Evolutionary conservation across 2,797 vertebrate species (phyloP), one percentile per base, ranked within the genome.

Genomic region (Agapornis canus): DNA sequence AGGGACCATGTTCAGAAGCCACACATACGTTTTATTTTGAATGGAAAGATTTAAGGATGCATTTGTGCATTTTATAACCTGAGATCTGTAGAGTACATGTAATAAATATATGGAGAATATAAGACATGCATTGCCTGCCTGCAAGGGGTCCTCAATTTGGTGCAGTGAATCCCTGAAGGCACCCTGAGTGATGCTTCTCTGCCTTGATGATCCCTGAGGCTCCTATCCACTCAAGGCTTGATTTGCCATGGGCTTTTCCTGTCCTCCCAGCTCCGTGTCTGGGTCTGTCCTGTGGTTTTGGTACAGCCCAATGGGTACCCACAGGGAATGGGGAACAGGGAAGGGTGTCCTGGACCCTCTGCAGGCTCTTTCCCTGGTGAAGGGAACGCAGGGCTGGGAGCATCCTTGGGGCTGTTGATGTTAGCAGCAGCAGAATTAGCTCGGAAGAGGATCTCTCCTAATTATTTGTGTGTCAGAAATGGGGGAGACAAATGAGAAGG

Each of bases 71-170:
- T 37, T 49, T 65, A 23, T 52, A 61, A 49, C 9, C 51, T n/a
- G 51, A 70, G 35, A 27, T 66, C 39, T 77, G 47, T 31, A 63
- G 43, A 47, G 18, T 25, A 25, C 6, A 13, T 71, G 1, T n/a
- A 8, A 60, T 39, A 86, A 64, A 64, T n/a, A 21, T 8, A 32
- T 6, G 37, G n/a, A 40, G 14, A 23, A 31, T 23, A 4, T 14
- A 54, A 32, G 29, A 11, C 0, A 0, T 11, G 54, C 9, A 6
- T 20, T 43, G 23, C 35, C 54, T 69, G 15, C 1, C 25, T 43
- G 42, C 2, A 1, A 45, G 25, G 12, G 7, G 9, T 43, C 61
- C 57, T 21, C 1, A 0, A 2, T 43, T 7, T 56, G 31, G 32
- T 37, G 3, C 7, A 78, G 31, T 0, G 0, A 35, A 69, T 68